These are phyloP conservation scores for Ianthella basta DNA, from an alignment of 37 sponge, comb jelly and placozoan species.

Conservation along the genomic window DNA sequence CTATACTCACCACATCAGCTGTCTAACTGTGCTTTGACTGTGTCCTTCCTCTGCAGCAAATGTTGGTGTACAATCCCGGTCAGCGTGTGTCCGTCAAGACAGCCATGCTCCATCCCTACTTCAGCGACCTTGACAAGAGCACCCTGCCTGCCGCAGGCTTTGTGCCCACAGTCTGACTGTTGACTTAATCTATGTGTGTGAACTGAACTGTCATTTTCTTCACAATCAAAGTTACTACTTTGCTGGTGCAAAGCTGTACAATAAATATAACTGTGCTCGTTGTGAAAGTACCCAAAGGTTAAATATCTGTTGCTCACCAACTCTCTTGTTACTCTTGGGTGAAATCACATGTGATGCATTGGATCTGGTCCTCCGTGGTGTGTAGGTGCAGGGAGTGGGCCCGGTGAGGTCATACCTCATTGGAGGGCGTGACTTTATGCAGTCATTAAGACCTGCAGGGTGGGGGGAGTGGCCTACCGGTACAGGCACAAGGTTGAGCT, in stretches of 20 bases:
- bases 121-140: constrained; percentile 89
- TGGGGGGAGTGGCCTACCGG: neutral
- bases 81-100: constrained; percentile 81
- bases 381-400: constrained; percentile 68
- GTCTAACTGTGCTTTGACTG: neutral
- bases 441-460: constrained; percentile 42
- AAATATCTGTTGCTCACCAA: constrained; percentile 15
- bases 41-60: constrained; percentile 67
- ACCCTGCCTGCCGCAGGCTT: constrained; percentile 66
- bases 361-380: neutral
- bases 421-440: constrained; percentile 59
- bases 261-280: too few relatives aligned
- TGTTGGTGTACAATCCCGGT: constrained; percentile 92
- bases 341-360: constrained; percentile 13
- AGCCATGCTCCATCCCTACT: constrained; percentile 92
- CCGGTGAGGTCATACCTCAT: constrained; percentile 25
- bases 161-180: neutral
- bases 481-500: neutral
- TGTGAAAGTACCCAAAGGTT: too few relatives aligned
- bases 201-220: too few relatives aligned
- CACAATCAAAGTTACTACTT: too few relatives aligned
- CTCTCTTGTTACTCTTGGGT: constrained; percentile 18
- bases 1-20: too few relatives aligned
- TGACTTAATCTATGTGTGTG: too few relatives aligned
- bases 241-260: too few relatives aligned